Conservation (phyloP, 2,888 invertebrate genomes). For the Chorisops tibialis region DNA sequence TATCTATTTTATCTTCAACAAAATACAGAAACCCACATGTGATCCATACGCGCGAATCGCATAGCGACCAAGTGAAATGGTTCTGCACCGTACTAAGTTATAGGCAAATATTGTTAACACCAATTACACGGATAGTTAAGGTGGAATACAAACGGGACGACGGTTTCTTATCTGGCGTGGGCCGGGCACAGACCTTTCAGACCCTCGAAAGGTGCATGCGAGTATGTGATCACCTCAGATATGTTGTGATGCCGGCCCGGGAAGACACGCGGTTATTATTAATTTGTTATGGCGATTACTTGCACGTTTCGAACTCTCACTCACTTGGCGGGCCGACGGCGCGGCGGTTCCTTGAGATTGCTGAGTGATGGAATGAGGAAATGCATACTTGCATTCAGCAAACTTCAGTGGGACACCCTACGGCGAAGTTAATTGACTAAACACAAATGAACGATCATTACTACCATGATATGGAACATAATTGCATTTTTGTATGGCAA, state of each 20-base stretch:
- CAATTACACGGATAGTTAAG: slow-evolving; percentile 11
- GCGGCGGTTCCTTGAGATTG: neutral
- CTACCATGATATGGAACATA: slow-evolving; percentile 16
- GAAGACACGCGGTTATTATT: too few species aligned
- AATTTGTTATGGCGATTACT: too few species aligned
- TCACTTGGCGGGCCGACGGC: neutral
- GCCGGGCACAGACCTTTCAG: neutral
- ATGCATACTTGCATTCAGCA: neutral
- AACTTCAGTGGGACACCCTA: slow-evolving; percentile 9
- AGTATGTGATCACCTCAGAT: neutral
- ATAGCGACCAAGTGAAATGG: neutral
- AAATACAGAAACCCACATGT: slow-evolving; percentile 18
- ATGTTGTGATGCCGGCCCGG: too few species aligned
- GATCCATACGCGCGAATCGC: neutral
- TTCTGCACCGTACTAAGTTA: neutral
- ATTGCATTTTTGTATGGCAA: slow-evolving; percentile 12
- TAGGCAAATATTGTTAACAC: slow-evolving; percentile 7
- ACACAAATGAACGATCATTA: slow-evolving; percentile 24
- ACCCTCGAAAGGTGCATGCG: too few species aligned
- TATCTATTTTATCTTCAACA: slow-evolving; percentile 5
- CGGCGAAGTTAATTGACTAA: slow-evolving; percentile 21
- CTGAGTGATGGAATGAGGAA: neutral
- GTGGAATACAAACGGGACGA: neutral
- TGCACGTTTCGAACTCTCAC: too few species aligned
- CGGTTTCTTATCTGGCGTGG: neutral